Evolutionary conservation across 2,888 invertebrate species (phyloP), one percentile per base, ranked within the genome.

Genomic region (Metellina segmentata): DNA sequence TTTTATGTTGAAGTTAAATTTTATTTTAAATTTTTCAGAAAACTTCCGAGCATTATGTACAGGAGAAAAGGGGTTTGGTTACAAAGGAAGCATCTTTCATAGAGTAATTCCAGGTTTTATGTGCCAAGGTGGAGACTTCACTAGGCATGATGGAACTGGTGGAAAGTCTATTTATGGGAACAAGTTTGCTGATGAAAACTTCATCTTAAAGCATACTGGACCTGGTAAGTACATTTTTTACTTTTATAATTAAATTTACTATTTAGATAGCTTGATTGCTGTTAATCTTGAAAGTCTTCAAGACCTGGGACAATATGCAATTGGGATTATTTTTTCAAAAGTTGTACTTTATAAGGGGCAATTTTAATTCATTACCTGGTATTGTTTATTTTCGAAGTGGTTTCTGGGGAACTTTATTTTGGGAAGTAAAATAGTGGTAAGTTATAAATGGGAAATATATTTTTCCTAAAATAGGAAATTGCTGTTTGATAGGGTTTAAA

Each of bases 11-110:
- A 51, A 9, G 0, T 51, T 19, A 19, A 6, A 8, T 16, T 8
- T 11, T 51, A 5, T 78, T 1, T 51, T 70, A 13, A 78, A 49
- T 70, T 7, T 85, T 81, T 9, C 9, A 90, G 98, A 99, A 95
- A 99, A 99, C 95, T 99, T 99, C 97, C 97, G 99, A 93, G 97
- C 98, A 20, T 96, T 99, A 87, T 99, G 99, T 96, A 99, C 99
- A 86, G 98, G 98, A 91, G 98, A 98, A 95, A 98, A 97, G 95
- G 98, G 98, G 93, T 98, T 98, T 95, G 98, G 98, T 83, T 99
- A 97, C 96, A 98, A 98, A 96, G 97, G 97, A 94, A 98, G 98
- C 95, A 97, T 97, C 94, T 99, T 99, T 97, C 98, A 99, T 95
- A 97, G 99, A 94, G 97, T 99, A 94, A 99, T 99, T 95, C 98